Evolutionary conservation across 2,113 vertebrate genomes (phyloP).

Genomic region (Dasyornis broadbenti): DNA sequence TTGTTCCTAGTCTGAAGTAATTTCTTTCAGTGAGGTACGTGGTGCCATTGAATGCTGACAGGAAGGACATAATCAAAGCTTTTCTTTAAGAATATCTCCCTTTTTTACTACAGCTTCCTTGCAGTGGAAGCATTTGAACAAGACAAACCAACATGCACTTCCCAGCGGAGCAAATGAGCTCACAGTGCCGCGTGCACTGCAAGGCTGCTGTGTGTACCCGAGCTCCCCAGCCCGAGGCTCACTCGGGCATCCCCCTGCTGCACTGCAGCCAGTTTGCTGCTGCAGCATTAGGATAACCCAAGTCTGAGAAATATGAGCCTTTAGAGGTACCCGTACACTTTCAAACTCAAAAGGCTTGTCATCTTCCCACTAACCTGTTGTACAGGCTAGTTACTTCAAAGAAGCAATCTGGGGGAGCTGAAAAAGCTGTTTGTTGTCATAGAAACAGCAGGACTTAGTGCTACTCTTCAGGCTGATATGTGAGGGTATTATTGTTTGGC

Average conservation of each 20-base stretch:
- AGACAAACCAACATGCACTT: neutral
- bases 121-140: neutral
- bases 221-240: neutral
- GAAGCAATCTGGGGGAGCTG: neutral
- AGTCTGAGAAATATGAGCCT: neutral
- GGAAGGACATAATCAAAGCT: neutral
- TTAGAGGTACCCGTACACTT: neutral
- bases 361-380: neutral
- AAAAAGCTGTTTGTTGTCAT: constrained; percentile 53
- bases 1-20: neutral
- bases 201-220: neutral
- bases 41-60: neutral
- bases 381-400: neutral
- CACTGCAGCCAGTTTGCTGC: neutral
- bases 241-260: neutral
- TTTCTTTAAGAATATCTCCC: neutral
- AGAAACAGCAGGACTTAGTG: constrained; percentile 51
- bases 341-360: neutral
- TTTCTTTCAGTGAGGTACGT: neutral
- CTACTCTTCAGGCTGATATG: neutral
- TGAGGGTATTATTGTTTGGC: neutral
- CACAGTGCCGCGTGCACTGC: neutral
- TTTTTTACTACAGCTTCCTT: neutral
- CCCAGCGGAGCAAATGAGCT: neutral
- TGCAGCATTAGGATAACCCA: neutral